phyloP scores from a whole-genome alignment of 2,797 vertebrate species.

The Aulostomus chinensis region DNA sequence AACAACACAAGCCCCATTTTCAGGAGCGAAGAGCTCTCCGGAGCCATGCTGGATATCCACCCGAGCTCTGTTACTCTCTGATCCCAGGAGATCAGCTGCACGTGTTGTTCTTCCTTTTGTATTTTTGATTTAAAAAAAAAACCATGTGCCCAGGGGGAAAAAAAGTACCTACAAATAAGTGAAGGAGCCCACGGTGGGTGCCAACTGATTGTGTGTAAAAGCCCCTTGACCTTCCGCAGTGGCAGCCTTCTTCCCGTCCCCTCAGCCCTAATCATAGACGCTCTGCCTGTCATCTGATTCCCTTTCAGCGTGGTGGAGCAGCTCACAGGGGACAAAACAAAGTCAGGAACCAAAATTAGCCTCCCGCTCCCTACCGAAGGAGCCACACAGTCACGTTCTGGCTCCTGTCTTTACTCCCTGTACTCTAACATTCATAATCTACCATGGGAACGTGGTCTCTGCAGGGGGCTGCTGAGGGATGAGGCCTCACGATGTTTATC shows the following conservation, averaged over 20 bases:
- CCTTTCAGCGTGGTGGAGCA: slow-evolving; percentile 23
- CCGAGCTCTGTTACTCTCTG: neutral
- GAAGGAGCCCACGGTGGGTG: neutral
- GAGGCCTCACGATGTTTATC: too few species aligned
- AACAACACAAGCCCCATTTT: slow-evolving; percentile 44
- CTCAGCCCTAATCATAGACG: slow-evolving; percentile 42
- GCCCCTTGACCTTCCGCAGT: slow-evolving; percentile 40
- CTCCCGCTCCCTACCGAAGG: neutral
- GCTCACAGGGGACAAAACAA: slow-evolving; percentile 49
- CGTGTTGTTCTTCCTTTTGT: neutral
- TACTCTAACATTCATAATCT: too few species aligned
- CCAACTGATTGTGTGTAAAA: slow-evolving; percentile 19
- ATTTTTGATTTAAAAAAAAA: neutral
- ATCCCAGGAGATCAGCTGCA: slow-evolving; percentile 18
- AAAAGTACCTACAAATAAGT: neutral
- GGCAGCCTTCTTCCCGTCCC: slow-evolving; percentile 17
- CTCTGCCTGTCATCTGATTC: slow-evolving; percentile 60
- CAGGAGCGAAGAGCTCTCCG: slow-evolving; percentile 22
- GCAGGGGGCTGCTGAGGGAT: too few species aligned
- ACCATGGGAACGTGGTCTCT: too few species aligned
- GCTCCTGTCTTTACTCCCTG: too few species aligned
- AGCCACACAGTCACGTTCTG: neutral
- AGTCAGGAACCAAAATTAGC: slow-evolving; percentile 45
- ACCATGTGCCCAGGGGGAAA: neutral
- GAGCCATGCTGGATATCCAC: slow-evolving; percentile 47